Conservation (phyloP, 2,113 vertebrate species). For the Erythrolamprus reginae region DNA sequence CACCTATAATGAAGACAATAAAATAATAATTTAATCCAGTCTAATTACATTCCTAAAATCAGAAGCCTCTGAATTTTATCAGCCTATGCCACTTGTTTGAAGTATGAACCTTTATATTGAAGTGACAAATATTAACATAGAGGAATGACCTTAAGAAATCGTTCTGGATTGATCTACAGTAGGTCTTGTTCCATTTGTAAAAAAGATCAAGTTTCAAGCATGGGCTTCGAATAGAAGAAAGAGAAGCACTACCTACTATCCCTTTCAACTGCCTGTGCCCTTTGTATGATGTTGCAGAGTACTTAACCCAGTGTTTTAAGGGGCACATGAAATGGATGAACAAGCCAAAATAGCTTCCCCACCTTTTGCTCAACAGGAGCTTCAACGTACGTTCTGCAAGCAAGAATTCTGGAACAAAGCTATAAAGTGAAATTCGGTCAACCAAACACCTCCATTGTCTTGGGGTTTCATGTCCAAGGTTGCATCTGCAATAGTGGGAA, state of each 20-base stretch:
- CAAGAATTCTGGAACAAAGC: background rate
- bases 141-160: constrained; percentile 15
- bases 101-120: constrained; percentile 30
- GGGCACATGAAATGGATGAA: background rate
- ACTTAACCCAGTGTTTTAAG: background rate
- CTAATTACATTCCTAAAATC: constrained; percentile 30
- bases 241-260: background rate
- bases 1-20: background rate
- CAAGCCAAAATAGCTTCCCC: background rate
- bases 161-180: background rate
- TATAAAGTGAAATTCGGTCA: constrained; percentile 27
- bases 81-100: constrained; percentile 9
- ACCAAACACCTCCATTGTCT: constrained; percentile 23
- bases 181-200: background rate
- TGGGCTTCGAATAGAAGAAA: background rate
- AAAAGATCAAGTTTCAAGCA: background rate
- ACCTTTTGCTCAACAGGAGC: background rate
- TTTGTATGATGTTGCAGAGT: background rate
- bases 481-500: constrained; percentile 12
- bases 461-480: constrained; percentile 29
- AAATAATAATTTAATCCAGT: background rate
- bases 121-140: constrained; percentile 41
- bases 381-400: background rate
- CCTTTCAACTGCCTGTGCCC: background rate
- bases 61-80: background rate